Evolutionary conservation across 2,888 invertebrate species (phyloP), one percentile per base, ranked within the genome.

Genomic region (Leptogaster cylindrica): DNA sequence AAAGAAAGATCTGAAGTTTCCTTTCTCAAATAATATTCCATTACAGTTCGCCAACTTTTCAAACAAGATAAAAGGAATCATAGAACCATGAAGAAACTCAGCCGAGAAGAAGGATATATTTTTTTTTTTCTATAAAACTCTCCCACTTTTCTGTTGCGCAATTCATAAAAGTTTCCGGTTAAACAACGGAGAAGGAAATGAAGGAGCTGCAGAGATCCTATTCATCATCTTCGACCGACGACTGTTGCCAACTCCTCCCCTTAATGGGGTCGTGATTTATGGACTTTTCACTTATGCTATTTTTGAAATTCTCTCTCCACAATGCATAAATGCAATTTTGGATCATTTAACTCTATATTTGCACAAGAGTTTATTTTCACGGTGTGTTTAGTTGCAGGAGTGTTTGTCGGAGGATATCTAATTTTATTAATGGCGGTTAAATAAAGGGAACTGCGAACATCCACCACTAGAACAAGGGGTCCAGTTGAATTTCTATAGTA

Each of bases 141-240:
- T n/a, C n/a, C n/a, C n/a, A n/a, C n/a, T n/a, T n/a, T n/a, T n/a
- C n/a, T n/a, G n/a, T n/a, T n/a, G n/a, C n/a, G n/a, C n/a, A n/a
- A n/a, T n/a, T n/a, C n/a, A 16, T n/a, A 36, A 10, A 14, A n/a
- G 36, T 20, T n/a, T 6, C 55, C 10, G 18, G n/a, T n/a, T n/a
- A n/a, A n/a, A n/a, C n/a, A n/a, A n/a, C 36, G 36, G 18, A 31
- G 33, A 20, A 20, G 33, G 8, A 41, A n/a, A 25, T 48, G 25
- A 23, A 6, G 27, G 4, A 18, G 6, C 33, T 44, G 61, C 61
- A 44, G 44, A 61, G 31, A 44, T 31, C 31, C 61, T 44, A 61
- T 61, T 61, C 61, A 61, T 61, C 61, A 61, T 61, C 44, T 61
- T 44, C 44, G 61, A 44, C 16, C 44, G 61, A 12, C 61, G 61